phyloP scores from a whole-genome alignment of 1,140 invertebrate genomes.

The Maniola jurtina region DNA sequence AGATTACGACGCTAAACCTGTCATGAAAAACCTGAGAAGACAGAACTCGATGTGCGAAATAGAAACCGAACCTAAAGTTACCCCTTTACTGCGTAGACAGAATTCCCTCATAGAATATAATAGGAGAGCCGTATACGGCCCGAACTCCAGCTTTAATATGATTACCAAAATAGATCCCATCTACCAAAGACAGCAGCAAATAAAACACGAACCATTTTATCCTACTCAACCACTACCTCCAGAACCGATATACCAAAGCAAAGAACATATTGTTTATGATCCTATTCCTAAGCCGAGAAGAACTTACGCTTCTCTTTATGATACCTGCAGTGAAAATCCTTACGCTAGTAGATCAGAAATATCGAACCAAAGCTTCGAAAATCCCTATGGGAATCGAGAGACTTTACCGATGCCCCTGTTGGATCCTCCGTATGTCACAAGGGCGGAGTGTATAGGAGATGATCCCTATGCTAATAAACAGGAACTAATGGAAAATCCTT shows the following conservation, averaged over 20 bases:
- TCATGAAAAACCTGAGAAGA: conserved; percentile 58
- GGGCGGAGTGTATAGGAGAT: conserved; percentile 55
- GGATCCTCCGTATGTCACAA: conserved; percentile 60
- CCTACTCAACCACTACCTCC: conserved; percentile 74
- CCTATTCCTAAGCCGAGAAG: conserved; percentile 74
- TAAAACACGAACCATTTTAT: conserved; percentile 74
- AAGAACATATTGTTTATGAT: conserved; percentile 71
- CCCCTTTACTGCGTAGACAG: conserved; percentile 75
- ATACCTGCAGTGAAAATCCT: conserved; percentile 68
- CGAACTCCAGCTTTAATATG: conserved; percentile 74
- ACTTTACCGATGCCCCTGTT: conserved; percentile 60
- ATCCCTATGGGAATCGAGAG: conserved; percentile 62
- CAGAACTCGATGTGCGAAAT: conserved; percentile 78
- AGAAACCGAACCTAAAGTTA: conserved; percentile 78
- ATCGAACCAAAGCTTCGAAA: conserved; percentile 66
- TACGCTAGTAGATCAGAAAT: conserved; percentile 68
- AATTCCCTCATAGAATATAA: conserved; percentile 78
- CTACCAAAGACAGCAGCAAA: conserved; percentile 77
- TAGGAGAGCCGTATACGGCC: conserved; percentile 67
- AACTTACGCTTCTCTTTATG: conserved; percentile 71
- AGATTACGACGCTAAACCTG: conserved; percentile 69
- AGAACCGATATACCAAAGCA: conserved; percentile 75
- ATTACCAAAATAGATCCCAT: conserved; percentile 79
- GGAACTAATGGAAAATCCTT: conserved; percentile 62
- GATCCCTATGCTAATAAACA: conserved; percentile 54